phyloP scores from a whole-genome alignment of 1,140 invertebrate species.

The Sitobion miscanthi region DNA sequence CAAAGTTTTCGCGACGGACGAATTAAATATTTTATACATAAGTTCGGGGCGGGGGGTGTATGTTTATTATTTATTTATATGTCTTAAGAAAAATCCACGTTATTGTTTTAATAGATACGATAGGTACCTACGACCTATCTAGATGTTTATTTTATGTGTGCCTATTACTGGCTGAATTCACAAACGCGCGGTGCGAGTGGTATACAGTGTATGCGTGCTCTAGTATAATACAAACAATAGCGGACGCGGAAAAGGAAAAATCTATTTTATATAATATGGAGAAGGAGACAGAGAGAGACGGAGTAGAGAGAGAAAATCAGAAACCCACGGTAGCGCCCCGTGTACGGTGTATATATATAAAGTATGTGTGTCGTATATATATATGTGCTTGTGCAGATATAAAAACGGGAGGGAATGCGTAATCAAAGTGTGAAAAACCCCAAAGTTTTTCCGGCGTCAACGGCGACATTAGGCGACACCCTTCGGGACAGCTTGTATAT shows the following conservation, averaged over 20 bases:
- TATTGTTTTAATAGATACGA: neutral
- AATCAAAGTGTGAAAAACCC: slow-evolving; percentile 54
- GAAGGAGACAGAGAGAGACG: neutral
- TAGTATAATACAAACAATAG: neutral
- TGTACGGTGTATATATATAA: neutral
- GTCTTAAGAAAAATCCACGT: neutral
- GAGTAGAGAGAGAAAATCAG: neutral
- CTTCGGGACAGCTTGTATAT: neutral
- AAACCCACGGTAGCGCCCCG: neutral
- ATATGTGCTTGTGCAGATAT: neutral
- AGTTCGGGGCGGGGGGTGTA: neutral
- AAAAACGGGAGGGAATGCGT: slow-evolving; percentile 41
- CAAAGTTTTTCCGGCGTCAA: slow-evolving; percentile 54
- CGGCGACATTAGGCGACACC: slow-evolving; percentile 52
- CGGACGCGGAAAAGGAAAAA: neutral
- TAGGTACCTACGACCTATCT: no score
- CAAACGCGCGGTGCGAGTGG: neutral
- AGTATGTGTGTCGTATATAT: neutral
- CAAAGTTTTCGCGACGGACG: no score
- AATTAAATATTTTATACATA: no score
- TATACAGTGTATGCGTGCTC: no score
- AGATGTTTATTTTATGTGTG: neutral
- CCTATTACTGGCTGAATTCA: neutral
- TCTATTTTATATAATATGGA: neutral
- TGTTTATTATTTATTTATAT: neutral